Evolutionary conservation across 2,113 vertebrate species (phyloP).

Genomic region (Oenanthe oenanthe): DNA sequence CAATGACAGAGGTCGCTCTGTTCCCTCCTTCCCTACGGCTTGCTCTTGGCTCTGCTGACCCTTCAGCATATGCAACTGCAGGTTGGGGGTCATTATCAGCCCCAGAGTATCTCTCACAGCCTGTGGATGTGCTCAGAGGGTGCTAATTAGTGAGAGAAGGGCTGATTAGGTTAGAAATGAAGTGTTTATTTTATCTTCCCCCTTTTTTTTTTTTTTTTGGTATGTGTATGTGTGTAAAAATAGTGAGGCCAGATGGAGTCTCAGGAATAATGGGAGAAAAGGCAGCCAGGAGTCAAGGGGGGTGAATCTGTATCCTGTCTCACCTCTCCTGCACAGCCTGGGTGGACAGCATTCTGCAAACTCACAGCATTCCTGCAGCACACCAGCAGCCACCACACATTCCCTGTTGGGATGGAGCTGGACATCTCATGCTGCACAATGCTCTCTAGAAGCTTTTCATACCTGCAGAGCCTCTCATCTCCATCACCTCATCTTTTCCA

Average conservation of each 20-base stretch:
- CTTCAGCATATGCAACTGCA: conserved; percentile 49
- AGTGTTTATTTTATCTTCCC: conserved; percentile 66
- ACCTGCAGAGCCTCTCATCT: neutral
- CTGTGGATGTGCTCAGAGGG: conserved; percentile 66
- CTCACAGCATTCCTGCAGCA: neutral
- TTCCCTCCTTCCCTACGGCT: neutral
- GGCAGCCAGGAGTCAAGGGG: conserved; percentile 48
- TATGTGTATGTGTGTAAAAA: conserved; percentile 23
- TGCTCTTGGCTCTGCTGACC: conserved; percentile 50
- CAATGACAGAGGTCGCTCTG: neutral
- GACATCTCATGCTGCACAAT: neutral
- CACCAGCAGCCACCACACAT: neutral
- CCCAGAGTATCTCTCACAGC: conserved; percentile 61
- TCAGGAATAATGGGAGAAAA: conserved; percentile 42
- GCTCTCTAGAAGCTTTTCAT: neutral
- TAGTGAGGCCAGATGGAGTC: conserved; percentile 70
- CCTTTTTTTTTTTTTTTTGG: too few relatives aligned
- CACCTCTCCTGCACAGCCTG: neutral
- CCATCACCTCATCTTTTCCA: neutral
- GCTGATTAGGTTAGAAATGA: conserved; percentile 79
- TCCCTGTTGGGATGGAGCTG: neutral
- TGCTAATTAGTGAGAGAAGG: conserved; percentile 75
- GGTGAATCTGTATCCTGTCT: neutral
- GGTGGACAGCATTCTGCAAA: neutral
- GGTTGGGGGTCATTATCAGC: conserved; percentile 67